Percentiles rank a stretch among this genome's conserved stretches.
These are phyloP conservation scores for Drosophila baimaii DNA, from an alignment of 1,140 invertebrate species.

Conservation along the genomic window DNA sequence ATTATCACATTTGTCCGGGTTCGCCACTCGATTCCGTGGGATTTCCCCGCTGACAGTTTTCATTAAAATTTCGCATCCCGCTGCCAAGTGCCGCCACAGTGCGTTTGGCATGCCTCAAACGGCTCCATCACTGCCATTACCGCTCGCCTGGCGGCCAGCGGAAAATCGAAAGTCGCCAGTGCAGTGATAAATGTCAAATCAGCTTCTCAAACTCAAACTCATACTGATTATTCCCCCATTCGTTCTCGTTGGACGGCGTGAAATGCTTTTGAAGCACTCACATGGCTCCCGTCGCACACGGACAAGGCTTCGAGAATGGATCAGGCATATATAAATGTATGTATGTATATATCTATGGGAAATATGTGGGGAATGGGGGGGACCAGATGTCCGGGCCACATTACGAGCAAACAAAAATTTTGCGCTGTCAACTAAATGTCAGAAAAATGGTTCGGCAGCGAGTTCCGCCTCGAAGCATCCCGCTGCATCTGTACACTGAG, in stretches of 20 bases:
- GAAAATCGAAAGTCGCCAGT: conserved; percentile 58
- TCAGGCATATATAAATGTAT: conserved; percentile 1
- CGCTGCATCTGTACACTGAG: conserved; percentile 21
- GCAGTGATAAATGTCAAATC: conserved; percentile 82
- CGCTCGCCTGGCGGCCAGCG: conserved; percentile 3
- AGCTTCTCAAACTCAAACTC: conserved; percentile 35
- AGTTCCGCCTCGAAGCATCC: conserved; percentile 34
- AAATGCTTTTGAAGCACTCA: conserved; percentile 80
- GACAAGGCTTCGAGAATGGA: conserved; percentile 43
- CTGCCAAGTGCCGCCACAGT: conserved; percentile 24
- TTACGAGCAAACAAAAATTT: conserved; percentile 82
- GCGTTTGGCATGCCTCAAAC: conserved; percentile 62
- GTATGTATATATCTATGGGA: neutral
- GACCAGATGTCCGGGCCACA: conserved; percentile 55
- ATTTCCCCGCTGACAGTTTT: conserved; percentile 56
- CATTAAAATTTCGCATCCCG: conserved; percentile 68
- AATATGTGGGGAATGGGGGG: neutral
- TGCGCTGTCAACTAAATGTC: conserved; percentile 82
- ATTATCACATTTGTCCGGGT: conserved; percentile 64
- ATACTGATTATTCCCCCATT: neutral
- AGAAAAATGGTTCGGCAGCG: conserved; percentile 74
- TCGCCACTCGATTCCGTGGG: conserved; percentile 11
- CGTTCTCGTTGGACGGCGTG: conserved; percentile 30
- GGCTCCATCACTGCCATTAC: conserved; percentile 71
- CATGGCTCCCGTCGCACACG: conserved; percentile 36